phyloP scores from a whole-genome alignment of 2,888 invertebrate species.

The Phortica magna region DNA sequence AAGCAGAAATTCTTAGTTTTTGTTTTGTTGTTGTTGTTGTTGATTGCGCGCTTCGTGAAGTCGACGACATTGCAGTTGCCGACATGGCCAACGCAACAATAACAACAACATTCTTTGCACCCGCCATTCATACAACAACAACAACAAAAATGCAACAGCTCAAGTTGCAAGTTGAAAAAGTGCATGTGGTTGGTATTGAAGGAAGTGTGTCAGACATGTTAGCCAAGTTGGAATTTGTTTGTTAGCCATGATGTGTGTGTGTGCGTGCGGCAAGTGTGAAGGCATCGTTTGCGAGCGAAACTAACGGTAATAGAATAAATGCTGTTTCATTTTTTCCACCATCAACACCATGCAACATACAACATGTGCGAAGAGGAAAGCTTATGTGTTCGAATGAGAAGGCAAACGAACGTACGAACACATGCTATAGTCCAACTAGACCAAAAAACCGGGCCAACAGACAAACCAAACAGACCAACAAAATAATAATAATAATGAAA shows the following conservation, averaged over 20 bases:
- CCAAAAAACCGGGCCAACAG: constrained; percentile 26
- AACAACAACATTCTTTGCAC: neutral
- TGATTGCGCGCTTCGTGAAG: neutral
- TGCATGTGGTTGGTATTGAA: constrained; percentile 24
- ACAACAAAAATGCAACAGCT: constrained; percentile 9
- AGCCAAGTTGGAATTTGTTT: constrained; percentile 8
- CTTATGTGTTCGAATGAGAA: neutral
- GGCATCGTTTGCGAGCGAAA: constrained; percentile 34
- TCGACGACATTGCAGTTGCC: too few relatives aligned
- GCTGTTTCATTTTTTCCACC: constrained; percentile 45
- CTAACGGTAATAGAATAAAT: constrained; percentile 60
- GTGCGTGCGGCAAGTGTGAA: constrained; percentile 11
- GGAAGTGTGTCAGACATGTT: constrained; percentile 61
- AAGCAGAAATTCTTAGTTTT: neutral
- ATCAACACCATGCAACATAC: constrained; percentile 25
- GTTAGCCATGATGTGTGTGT: constrained; percentile 10
- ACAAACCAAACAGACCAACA: constrained; percentile 2
- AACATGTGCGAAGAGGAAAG: neutral
- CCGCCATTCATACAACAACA: constrained; percentile 11
- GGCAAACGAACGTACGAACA: constrained; percentile 35
- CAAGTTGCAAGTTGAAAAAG: neutral
- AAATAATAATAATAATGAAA: neutral
- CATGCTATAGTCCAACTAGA: constrained; percentile 31
- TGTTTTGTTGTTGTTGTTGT: neutral
- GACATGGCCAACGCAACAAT: neutral